A percentile compares a stretch with the other conserved stretches of the same genome.
These are phyloP conservation scores for Panthera uncia DNA, from an alignment of 2,113 vertebrate genomes.

Conservation along the genomic window DNA sequence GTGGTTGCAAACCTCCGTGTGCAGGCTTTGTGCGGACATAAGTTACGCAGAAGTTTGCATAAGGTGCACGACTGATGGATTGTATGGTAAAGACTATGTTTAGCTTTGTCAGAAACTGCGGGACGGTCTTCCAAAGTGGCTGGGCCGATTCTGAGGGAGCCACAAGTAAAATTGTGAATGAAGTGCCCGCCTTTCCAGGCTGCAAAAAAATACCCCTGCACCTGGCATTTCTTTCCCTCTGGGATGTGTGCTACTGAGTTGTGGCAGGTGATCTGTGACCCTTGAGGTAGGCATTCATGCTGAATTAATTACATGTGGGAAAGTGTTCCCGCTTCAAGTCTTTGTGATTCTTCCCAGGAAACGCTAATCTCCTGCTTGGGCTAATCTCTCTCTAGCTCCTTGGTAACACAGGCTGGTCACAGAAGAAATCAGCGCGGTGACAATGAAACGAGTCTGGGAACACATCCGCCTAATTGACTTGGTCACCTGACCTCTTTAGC, in stretches of 20 bases:
- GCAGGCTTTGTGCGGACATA: neutral
- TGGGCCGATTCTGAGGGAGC: neutral
- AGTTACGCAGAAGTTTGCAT: too few species aligned
- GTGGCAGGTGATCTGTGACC: neutral
- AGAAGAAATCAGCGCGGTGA: neutral
- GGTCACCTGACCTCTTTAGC: neutral
- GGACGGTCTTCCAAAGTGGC: neutral
- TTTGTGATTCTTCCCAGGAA: neutral
- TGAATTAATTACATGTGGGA: rapidly evolving
- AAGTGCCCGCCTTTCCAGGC: neutral
- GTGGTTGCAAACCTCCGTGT: neutral
- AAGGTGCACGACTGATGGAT: neutral
- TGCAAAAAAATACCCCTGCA: neutral
- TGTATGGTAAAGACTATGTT: neutral
- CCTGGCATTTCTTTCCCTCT: too few species aligned
- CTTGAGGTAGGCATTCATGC: neutral
- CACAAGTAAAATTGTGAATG: neutral
- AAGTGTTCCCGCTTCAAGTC: neutral
- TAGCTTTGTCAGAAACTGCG: neutral
- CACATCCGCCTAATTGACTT: neutral
- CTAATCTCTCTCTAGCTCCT: neutral
- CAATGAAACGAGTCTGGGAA: neutral
- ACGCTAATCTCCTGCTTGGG: neutral
- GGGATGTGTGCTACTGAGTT: rapidly evolving
- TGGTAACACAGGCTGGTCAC: neutral